Conservation (phyloP, 2,888 invertebrate genomes). For the Spialia ferax region DNA sequence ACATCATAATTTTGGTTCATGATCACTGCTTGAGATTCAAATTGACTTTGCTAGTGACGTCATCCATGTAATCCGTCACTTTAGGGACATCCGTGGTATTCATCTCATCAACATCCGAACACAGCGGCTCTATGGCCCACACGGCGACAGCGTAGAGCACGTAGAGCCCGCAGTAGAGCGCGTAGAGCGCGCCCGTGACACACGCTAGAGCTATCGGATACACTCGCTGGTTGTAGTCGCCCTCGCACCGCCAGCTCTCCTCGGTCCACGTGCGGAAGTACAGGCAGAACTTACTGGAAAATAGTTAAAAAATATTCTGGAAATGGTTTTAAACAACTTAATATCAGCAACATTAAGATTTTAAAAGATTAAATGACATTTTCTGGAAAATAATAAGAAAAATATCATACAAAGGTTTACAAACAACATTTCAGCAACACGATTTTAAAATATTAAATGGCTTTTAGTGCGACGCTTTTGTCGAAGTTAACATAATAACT, state of each 20-base stretch:
- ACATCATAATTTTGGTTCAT: not conserved
- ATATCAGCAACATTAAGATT: no score
- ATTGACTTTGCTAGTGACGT: constrained; percentile 44
- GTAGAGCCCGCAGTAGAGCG: constrained; percentile 59
- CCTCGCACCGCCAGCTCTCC: constrained; percentile 58
- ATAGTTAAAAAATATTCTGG: no score
- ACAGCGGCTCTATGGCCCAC: constrained; percentile 73
- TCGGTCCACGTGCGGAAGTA: constrained; percentile 72
- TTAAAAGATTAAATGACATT: no score
- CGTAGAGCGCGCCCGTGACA: constrained; percentile 62
- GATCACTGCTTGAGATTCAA: constrained; percentile 12
- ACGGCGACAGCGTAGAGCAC: constrained; percentile 56
- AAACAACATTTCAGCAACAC: no score
- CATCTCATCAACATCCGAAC: constrained; percentile 53
- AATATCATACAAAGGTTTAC: no score
- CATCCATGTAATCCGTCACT: constrained; percentile 60
- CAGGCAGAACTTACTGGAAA: constrained; percentile 60
- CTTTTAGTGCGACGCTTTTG: no score
- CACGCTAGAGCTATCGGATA: constrained; percentile 55
- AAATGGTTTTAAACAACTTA: not conserved
- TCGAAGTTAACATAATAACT: no score
- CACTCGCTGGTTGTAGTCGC: constrained; percentile 45
- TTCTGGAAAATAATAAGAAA: no score
- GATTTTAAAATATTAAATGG: no score
- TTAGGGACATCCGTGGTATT: constrained; percentile 45